These are phyloP conservation scores for Araneus ventricosus DNA, from an alignment of 1,140 invertebrate genomes.

Conservation along the genomic window DNA sequence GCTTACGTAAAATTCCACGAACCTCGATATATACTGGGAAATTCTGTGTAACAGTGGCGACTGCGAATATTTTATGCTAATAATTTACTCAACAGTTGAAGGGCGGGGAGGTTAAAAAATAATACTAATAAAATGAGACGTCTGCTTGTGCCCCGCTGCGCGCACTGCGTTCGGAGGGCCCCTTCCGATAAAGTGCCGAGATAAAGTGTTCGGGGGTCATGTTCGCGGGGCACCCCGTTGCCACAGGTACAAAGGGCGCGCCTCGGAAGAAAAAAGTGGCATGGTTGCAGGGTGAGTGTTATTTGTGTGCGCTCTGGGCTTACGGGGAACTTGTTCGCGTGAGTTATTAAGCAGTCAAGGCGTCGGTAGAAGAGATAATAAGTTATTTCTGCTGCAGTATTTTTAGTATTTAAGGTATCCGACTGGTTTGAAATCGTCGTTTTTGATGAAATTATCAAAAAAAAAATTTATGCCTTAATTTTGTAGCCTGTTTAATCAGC, in stretches of 20 bases:
- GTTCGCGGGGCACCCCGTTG: neutral
- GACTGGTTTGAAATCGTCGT: too few relatives aligned
- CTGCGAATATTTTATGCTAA: neutral
- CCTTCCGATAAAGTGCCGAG: neutral
- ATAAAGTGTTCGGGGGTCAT: constrained; percentile 12
- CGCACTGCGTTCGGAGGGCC: neutral
- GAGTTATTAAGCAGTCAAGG: neutral
- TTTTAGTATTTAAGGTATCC: too few relatives aligned
- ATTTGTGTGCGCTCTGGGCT: neutral
- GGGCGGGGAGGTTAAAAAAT: neutral
- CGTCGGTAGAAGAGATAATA: too few relatives aligned
- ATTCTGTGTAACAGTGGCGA: neutral
- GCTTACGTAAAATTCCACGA: too few relatives aligned
- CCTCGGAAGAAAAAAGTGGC: neutral
- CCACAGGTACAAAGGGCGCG: neutral
- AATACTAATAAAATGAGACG: neutral
- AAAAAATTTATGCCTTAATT: too few relatives aligned
- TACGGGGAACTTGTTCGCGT: neutral
- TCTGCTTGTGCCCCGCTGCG: neutral
- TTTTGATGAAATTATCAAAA: too few relatives aligned
- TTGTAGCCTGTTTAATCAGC: too few relatives aligned
- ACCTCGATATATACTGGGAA: neutral
- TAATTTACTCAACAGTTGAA: neutral
- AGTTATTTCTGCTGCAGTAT: too few relatives aligned
- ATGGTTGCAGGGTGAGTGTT: neutral